Conservation (phyloP, 2,888 invertebrate species). For the Amphipoea lucens region DNA sequence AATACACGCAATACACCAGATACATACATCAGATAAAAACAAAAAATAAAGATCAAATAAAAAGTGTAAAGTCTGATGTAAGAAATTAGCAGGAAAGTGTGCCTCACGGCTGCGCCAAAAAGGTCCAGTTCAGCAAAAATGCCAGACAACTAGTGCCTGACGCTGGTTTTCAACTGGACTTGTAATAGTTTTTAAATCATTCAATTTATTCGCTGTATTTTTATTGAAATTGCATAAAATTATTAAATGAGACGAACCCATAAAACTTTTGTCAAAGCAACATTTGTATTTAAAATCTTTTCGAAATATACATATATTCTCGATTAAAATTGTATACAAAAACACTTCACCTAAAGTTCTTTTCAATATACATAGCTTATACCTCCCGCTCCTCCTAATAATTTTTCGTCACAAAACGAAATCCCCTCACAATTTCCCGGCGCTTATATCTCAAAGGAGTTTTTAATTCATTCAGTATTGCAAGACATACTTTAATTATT, state of each 20-base stretch:
- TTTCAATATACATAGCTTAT: not conserved
- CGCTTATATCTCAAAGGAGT: slow-evolving; percentile 58
- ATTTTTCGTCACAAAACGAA: slow-evolving; percentile 36
- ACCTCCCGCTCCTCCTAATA: not conserved
- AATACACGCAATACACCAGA: too few relatives aligned
- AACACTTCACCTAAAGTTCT: not conserved
- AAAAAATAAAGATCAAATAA: too few relatives aligned
- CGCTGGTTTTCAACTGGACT: too few relatives aligned
- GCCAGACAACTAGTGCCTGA: too few relatives aligned
- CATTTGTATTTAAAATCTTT: not conserved
- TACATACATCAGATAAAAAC: too few relatives aligned
- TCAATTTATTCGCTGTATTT: not conserved
- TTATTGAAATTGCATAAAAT: too few relatives aligned
- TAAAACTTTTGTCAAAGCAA: too few relatives aligned
- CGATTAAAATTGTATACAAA: not conserved
- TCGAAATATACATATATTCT: not conserved
- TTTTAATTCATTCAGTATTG: slow-evolving; percentile 65
- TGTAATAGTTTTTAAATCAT: not conserved
- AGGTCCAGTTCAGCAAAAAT: too few relatives aligned
- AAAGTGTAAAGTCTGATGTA: too few relatives aligned
- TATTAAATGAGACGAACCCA: not conserved
- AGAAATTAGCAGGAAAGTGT: too few relatives aligned
- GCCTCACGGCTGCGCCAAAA: too few relatives aligned
- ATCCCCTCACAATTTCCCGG: slow-evolving; percentile 34
- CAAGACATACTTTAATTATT: slow-evolving; percentile 72